phyloP scores from a whole-genome alignment of 2,888 invertebrate genomes.

The Mechanitis messenoides region DNA sequence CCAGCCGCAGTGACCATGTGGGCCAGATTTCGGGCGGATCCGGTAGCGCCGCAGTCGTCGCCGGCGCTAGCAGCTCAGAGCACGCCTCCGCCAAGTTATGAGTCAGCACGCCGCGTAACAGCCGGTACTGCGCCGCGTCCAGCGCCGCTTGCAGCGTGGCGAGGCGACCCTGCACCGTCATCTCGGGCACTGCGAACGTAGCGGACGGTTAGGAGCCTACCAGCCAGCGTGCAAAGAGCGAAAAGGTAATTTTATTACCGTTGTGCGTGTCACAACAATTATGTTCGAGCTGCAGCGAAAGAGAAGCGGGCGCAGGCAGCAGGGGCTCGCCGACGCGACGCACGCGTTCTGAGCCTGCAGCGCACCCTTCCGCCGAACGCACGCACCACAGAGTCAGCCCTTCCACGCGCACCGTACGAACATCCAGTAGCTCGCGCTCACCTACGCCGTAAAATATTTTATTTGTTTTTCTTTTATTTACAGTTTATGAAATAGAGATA shows the following conservation, averaged over 20 bases:
- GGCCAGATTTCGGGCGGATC: slow-evolving; percentile 74
- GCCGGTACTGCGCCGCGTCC: slow-evolving; percentile 89
- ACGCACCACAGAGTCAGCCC: slow-evolving; percentile 88
- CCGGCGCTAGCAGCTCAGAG: slow-evolving; percentile 42
- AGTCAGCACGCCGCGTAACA: slow-evolving; percentile 89
- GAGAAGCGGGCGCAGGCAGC: slow-evolving; percentile 87
- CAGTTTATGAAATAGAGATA: slow-evolving; percentile 7
- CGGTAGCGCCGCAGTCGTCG: slow-evolving; percentile 25
- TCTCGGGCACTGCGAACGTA: slow-evolving; percentile 80
- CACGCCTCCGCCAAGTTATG: slow-evolving; percentile 92
- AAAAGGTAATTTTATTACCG: slow-evolving; percentile 42
- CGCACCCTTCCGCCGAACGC: slow-evolving; percentile 40
- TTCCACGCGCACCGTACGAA: slow-evolving; percentile 82
- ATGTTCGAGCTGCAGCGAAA: slow-evolving; percentile 87
- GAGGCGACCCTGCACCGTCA: slow-evolving; percentile 89
- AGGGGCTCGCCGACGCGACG: slow-evolving; percentile 80
- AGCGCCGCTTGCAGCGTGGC: slow-evolving; percentile 89
- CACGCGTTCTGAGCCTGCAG: slow-evolving; percentile 56
- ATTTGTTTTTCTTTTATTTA: too few relatives aligned
- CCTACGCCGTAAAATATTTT: slow-evolving; percentile 22
- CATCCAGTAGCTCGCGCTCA: slow-evolving; percentile 80
- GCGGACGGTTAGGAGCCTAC: too few relatives aligned
- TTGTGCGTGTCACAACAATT: slow-evolving; percentile 82
- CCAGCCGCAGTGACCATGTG: slow-evolving; percentile 85
- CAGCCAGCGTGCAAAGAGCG: neutral